Conservation (phyloP, 1,140 invertebrate genomes). For the Zaprionus davidi region DNA sequence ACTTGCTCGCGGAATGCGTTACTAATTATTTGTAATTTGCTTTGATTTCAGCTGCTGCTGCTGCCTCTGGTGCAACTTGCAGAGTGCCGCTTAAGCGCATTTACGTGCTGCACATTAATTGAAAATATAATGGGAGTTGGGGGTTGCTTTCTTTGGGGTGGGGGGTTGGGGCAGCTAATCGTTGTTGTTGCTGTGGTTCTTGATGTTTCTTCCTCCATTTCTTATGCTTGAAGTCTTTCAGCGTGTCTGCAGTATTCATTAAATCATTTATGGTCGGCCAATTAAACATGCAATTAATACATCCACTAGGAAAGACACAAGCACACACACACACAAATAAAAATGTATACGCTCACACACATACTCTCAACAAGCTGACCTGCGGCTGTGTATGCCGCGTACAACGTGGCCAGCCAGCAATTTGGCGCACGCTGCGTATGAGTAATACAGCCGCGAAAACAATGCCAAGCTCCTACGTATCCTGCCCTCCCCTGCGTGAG, state of each 20-base stretch:
- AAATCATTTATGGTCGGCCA: constrained; percentile 62
- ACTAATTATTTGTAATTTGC: constrained; percentile 76
- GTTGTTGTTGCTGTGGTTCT: background rate
- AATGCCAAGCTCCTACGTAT: constrained; percentile 14
- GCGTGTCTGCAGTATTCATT: constrained; percentile 37
- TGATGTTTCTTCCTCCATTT: background rate
- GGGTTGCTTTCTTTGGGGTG: background rate
- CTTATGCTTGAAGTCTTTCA: constrained; percentile 16
- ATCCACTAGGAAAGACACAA: constrained; percentile 14
- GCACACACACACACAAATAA: background rate
- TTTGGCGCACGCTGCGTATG: constrained; percentile 63
- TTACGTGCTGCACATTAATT: constrained; percentile 63
- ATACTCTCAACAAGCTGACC: constrained; percentile 16
- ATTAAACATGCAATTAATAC: constrained; percentile 73
- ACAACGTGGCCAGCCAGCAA: constrained; percentile 24
- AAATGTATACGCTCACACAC: constrained; percentile 5
- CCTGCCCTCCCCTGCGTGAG: no score
- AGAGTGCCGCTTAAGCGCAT: constrained; percentile 65
- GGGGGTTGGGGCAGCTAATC: background rate
- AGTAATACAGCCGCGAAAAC: constrained; percentile 53
- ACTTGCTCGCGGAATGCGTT: constrained; percentile 50
- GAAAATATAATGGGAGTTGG: constrained; percentile 28
- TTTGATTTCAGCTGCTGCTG: constrained; percentile 56
- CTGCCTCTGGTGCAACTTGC: constrained; percentile 14
- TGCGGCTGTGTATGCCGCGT: constrained; percentile 37